Base-by-base conservation (phyloP, 2,888 invertebrate species). In the Acrobeloides nanus region DNA sequence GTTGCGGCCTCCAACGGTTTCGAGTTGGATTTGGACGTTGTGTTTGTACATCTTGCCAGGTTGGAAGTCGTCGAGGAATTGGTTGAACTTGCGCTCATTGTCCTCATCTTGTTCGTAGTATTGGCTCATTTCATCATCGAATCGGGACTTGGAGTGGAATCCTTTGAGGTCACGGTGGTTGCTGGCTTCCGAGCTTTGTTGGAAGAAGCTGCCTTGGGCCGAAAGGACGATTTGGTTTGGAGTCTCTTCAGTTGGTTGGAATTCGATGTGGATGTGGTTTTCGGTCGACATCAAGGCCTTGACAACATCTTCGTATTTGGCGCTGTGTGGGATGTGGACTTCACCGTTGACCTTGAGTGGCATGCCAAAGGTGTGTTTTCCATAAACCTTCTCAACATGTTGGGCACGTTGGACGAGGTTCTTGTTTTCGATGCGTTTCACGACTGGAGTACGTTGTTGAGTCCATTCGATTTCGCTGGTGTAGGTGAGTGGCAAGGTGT, bases 241-340 rank as follows among this genome's bases (percentile, higher is more conserved):
- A 20, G 47, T 37, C 12, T 57, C 27, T 15, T 27, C 20, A 29
- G 20, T 33, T 17, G 56, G 61, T 31, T 52, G 43, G 34, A 38
- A 43, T 17, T 54, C 27, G 18, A 64, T 40, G 31, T 59, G 59
- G 35, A 66, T 24, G 46, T 61, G 51, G 46, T 66, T 66, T 47
- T 67, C 66, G 15, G 53, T 50, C 43, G 53, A 35, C 48, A 51
- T 41, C 20, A 60, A 12, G 18, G 53, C 23, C 25, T 59, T 47
- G 20, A 49, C 21, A n/a, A 51, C 17, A 18, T 37, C 41, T 18
- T 23, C 18, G 26, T 27, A 31, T 26, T 29, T 37, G 37, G 37
- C 31, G 24, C 26, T 23, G 6, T 26, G 15, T 8, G 40, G 47
- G 17, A 38, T 46, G 48, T 59, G 51, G 42, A 53, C 32, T 43